Evolutionary conservation across 2,797 vertebrate genomes (phyloP).

Genomic region (Platyrinchus mystaceus): DNA sequence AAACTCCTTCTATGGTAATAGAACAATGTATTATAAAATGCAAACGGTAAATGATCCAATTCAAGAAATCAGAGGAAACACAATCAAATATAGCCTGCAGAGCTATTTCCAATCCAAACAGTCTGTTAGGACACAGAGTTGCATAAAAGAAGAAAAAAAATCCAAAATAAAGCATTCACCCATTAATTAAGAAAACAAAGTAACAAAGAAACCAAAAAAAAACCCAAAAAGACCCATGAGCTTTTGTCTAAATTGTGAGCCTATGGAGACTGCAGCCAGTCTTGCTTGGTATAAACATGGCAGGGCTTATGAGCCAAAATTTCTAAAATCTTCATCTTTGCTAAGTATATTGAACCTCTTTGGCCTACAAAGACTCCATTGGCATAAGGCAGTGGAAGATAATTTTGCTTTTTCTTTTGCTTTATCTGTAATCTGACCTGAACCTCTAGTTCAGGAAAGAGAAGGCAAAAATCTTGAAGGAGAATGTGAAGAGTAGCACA

Average conservation of each 20-base stretch:
- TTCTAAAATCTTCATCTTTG: background rate
- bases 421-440: background rate
- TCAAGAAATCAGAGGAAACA: background rate
- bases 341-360: background rate
- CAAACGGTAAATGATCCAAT: background rate
- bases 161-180: background rate
- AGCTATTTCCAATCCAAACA: background rate
- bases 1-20: background rate
- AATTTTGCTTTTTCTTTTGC: background rate
- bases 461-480: background rate
- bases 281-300: accelerated
- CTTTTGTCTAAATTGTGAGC: background rate
- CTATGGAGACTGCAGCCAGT: background rate
- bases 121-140: background rate
- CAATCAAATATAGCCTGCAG: background rate
- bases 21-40: constrained; percentile 11
- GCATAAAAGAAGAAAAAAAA: background rate
- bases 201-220: background rate
- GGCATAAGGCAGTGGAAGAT: background rate
- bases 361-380: background rate
- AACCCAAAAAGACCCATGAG: background rate
- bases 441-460: background rate
- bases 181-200: background rate
- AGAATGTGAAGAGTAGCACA: background rate
- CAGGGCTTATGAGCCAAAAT: background rate